These are phyloP conservation scores for Psettodes erumei DNA, from an alignment of 2,113 vertebrate species.

Conservation along the genomic window DNA sequence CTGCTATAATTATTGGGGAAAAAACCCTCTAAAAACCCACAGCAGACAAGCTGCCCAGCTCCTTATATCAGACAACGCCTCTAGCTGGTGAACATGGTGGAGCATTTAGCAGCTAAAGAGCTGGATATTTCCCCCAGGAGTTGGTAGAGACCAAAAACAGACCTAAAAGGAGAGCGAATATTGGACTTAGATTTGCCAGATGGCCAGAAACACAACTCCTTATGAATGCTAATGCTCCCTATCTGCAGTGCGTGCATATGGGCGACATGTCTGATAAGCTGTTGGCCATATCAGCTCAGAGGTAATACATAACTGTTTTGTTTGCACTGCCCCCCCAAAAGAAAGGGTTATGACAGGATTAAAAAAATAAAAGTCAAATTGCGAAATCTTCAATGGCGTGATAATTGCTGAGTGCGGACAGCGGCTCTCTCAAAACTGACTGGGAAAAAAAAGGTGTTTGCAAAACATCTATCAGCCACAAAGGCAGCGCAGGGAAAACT, in stretches of 20 bases:
- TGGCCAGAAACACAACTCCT: too few relatives aligned
- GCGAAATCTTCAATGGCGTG: neutral
- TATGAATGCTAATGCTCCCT: slow-evolving; percentile 20
- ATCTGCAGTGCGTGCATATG: slow-evolving; percentile 7
- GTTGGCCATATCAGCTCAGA: neutral
- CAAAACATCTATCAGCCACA: slow-evolving; percentile 19
- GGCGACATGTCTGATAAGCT: neutral
- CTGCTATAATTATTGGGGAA: neutral
- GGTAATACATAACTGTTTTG: neutral
- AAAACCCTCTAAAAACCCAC: too few relatives aligned
- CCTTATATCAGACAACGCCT: neutral
- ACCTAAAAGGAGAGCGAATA: neutral
- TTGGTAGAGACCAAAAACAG: slow-evolving; percentile 5
- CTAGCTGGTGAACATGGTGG: neutral
- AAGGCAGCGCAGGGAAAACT: slow-evolving; percentile 9
- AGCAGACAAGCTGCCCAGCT: neutral
- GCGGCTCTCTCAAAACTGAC: neutral
- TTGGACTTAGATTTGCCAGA: neutral
- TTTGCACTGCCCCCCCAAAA: neutral
- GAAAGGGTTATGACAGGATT: neutral
- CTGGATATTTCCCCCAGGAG: neutral
- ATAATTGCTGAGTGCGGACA: neutral
- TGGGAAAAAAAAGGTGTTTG: neutral
- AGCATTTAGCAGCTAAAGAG: neutral
- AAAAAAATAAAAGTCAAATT: neutral